These are phyloP conservation scores for Volucella inanis DNA, from an alignment of 2,888 invertebrate species.

Conservation along the genomic window DNA sequence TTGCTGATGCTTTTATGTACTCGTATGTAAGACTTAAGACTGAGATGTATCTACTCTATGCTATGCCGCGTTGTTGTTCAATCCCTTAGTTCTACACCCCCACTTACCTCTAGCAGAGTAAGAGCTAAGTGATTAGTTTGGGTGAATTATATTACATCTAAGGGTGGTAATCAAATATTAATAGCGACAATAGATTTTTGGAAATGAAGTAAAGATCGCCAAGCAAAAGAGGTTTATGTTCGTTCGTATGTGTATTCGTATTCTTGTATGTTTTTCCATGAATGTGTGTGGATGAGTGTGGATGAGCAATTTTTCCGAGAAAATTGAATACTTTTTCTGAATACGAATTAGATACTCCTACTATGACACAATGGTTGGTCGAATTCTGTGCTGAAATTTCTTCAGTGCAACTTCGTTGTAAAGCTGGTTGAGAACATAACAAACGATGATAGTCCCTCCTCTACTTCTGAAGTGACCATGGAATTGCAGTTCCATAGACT, in stretches of 20 bases:
- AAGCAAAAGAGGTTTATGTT: conserved; percentile 6
- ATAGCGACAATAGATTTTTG: conserved; percentile 74
- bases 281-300: no score
- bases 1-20: background rate
- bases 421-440: no score
- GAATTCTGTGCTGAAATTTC: no score
- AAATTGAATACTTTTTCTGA: background rate
- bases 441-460: no score
- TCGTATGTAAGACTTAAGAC: background rate
- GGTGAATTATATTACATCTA: conserved; percentile 72
- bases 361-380: no score
- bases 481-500: no score
- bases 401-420: no score
- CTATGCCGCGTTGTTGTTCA: conserved; percentile 22
- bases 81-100: background rate
- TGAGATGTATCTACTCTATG: conserved; percentile 9
- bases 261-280: no score
- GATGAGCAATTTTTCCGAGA: background rate
- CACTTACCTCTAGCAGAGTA: conserved; percentile 19
- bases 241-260: background rate
- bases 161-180: conserved; percentile 74
- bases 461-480: no score
- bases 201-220: conserved; percentile 59
- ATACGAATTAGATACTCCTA: no score
- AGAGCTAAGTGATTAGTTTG: conserved; percentile 74